These are phyloP conservation scores for Callinectes sapidus DNA, from an alignment of 2,888 invertebrate species.

Conservation along the genomic window DNA sequence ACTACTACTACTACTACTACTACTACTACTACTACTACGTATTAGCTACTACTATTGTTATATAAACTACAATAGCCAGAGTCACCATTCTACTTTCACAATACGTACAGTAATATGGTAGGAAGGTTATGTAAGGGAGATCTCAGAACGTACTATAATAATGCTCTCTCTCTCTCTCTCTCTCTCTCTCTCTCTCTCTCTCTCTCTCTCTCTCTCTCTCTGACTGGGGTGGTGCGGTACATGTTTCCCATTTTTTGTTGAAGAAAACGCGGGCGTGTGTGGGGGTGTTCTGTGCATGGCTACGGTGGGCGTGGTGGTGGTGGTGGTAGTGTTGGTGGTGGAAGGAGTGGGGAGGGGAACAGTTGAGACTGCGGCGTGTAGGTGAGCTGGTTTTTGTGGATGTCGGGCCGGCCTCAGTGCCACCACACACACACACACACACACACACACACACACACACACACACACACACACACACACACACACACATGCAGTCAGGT, in stretches of 20 bases:
- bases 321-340: neutral
- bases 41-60: neutral
- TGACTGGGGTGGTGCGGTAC: neutral
- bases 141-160: neutral
- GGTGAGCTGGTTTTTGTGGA: conserved; percentile 26
- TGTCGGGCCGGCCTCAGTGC: neutral
- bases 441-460: conserved; percentile 16
- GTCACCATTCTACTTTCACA: neutral
- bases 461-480: conserved; percentile 1
- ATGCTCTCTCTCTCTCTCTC: neutral
- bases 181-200: neutral
- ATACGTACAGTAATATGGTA: neutral
- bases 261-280: neutral
- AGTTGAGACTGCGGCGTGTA: neutral
- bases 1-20: neutral
- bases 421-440: conserved; percentile 12
- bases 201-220: neutral
- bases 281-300: neutral
- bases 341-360: neutral
- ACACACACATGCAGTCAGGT: neutral
- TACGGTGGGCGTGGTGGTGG: neutral
- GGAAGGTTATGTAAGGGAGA: neutral
- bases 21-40: neutral
- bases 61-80: neutral
- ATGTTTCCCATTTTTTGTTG: neutral